Percentiles rank a stretch among this genome's conserved stretches.
phyloP scores from a whole-genome alignment of 2,113 vertebrate genomes.

The Anoura caudifer region DNA sequence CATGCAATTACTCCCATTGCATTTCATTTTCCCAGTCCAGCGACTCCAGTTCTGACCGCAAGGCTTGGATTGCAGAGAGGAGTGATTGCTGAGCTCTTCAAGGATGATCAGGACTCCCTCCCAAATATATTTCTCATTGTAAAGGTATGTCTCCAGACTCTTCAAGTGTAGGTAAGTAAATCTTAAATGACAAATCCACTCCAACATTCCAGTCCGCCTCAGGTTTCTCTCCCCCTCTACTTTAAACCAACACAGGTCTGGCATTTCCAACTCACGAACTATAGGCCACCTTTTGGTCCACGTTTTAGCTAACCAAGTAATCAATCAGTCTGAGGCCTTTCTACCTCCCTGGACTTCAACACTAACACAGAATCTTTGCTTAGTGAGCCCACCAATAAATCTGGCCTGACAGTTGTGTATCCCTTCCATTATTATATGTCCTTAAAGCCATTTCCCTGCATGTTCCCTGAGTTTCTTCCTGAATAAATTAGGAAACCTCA shows the following conservation, averaged over 20 bases:
- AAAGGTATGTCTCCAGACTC: neutral
- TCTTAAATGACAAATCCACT: neutral
- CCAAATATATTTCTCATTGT: neutral
- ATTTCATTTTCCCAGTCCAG: neutral
- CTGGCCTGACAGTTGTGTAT: neutral
- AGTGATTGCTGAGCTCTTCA: neutral
- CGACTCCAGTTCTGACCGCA: neutral
- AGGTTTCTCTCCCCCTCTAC: neutral
- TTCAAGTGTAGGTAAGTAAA: neutral
- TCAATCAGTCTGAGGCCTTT: neutral
- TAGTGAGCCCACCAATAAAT: neutral
- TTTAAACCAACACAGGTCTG: neutral
- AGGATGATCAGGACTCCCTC: neutral
- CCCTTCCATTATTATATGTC: neutral
- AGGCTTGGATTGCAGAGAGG: neutral
- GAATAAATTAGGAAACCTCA: neutral
- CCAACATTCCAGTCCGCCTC: neutral
- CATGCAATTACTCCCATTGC: neutral
- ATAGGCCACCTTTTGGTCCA: neutral
- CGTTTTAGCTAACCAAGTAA: neutral
- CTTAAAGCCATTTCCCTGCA: neutral
- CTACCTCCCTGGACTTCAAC: neutral
- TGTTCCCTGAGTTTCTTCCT: neutral
- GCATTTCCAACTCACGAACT: neutral
- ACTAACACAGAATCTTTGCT: neutral